Base-by-base conservation (phyloP, 2,113 vertebrate species). In the Panthera tigris region DNA sequence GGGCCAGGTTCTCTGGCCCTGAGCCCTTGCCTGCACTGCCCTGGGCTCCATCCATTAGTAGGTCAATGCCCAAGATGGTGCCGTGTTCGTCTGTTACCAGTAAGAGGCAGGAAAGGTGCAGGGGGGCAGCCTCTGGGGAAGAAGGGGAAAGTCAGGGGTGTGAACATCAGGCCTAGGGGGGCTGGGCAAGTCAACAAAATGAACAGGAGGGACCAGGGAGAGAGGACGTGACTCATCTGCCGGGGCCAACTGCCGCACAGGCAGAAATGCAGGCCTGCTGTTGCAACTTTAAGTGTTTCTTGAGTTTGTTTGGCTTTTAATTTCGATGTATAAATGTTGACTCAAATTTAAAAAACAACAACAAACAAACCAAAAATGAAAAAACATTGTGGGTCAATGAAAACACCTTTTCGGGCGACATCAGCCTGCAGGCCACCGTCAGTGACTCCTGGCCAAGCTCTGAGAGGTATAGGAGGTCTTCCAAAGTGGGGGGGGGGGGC, bases 1-100 rank as follows among this genome's bases (percentile, higher is more conserved):
- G 39, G 61, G 96, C 97, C 80, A 98, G 92, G 61, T 63, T 79
- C 95, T 98, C 94, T 6, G 95, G 84, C 10, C 90, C 81, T 5
- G 89, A 81, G 73, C 29, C 80, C 79, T 45, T 85, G 90, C 76
- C n/a, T 31, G 91, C 21, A 23, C n/a, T 89, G 19, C 88, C 89
- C 48, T 63, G 97, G 16, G 39, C n/a, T 78, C 94, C 94, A 29
- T 96, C 94, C 97, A 98, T 96, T 50, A 98, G 84, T 33, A 98
- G 98, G 74, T 98, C 98, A 48, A 98, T 97, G 97, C 98, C 98
- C 86, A 98, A 61, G 65, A 98, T 93, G 71, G 96, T 97, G 57
- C 98, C 98, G 1, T 98, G 95, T 73, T 98, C 98, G 36, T 98
- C 98, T 0, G 98, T 98, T 90, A 98, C 98, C 93, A 98, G 79